Conservation (phyloP, 2,797 vertebrate genomes). For the Iguana delicatissima region DNA sequence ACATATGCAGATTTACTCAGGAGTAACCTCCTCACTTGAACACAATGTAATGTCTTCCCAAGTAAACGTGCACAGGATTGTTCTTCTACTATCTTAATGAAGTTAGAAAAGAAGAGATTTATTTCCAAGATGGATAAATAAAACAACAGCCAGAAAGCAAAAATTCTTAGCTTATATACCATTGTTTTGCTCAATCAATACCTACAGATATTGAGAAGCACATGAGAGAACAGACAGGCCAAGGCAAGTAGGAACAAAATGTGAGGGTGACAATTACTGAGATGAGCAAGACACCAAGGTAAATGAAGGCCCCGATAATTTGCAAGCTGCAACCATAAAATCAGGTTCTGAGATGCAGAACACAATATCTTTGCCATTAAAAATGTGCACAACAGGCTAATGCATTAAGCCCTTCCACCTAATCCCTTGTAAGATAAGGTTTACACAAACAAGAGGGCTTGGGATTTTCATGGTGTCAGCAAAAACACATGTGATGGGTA, state of each 20-base stretch:
- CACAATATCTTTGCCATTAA: conserved; percentile 35
- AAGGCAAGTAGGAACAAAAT: neutral
- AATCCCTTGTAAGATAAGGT: neutral
- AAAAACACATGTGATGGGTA: conserved; percentile 29
- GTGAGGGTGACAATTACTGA: neutral
- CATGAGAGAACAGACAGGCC: neutral
- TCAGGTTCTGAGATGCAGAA: conserved; percentile 42
- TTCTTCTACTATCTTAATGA: neutral
- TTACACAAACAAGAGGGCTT: conserved; percentile 28
- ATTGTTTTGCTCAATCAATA: neutral
- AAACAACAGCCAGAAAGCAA: neutral
- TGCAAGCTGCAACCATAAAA: conserved; percentile 33
- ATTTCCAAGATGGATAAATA: neutral
- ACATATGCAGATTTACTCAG: neutral
- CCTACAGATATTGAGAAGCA: neutral
- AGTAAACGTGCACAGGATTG: neutral
- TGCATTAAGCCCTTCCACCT: neutral
- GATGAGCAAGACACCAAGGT: neutral
- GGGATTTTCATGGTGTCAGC: conserved; percentile 33
- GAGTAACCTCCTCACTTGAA: neutral
- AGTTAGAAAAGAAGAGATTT: neutral
- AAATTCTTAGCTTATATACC: neutral
- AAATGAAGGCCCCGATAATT: neutral
- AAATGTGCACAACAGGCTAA: conserved; percentile 42
- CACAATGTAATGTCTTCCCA: neutral